phyloP scores from a whole-genome alignment of 2,888 invertebrate species.

The Chalcis sispes region DNA sequence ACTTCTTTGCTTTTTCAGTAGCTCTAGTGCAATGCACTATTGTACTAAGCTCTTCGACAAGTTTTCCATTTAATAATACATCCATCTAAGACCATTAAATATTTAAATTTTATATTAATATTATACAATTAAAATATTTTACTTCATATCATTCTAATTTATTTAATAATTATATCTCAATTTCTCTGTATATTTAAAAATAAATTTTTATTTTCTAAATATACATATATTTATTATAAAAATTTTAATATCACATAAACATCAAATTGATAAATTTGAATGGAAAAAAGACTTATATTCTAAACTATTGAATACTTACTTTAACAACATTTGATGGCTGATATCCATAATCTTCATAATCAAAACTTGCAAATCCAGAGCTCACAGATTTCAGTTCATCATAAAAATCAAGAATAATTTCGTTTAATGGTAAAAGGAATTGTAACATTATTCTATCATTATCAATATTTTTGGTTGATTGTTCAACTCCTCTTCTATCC shows the following conservation, averaged over 20 bases:
- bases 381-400: conserved; percentile 92
- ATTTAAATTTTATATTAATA: conserved; percentile 19
- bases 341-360: conserved; percentile 93
- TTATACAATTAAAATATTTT: background rate
- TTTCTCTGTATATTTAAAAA: background rate
- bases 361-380: conserved; percentile 97
- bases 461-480: conserved; percentile 87
- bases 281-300: too few species aligned
- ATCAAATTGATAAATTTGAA: too few species aligned
- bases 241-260: too few species aligned
- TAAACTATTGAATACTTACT: conserved; percentile 78
- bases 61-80: conserved; percentile 86
- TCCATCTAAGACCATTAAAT: conserved; percentile 84
- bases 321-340: conserved; percentile 86
- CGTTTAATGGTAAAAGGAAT: conserved; percentile 91
- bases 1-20: conserved; percentile 80
- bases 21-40: conserved; percentile 87
- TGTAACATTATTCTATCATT: conserved; percentile 88
- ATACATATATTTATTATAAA: background rate
- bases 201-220: background rate
- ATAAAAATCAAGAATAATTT: conserved; percentile 96
- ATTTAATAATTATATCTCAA: background rate
- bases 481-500: conserved; percentile 85
- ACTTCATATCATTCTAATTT: too few species aligned
- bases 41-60: conserved; percentile 89